Conservation (phyloP, 2,797 vertebrate genomes). For the Argya squamiceps region DNA sequence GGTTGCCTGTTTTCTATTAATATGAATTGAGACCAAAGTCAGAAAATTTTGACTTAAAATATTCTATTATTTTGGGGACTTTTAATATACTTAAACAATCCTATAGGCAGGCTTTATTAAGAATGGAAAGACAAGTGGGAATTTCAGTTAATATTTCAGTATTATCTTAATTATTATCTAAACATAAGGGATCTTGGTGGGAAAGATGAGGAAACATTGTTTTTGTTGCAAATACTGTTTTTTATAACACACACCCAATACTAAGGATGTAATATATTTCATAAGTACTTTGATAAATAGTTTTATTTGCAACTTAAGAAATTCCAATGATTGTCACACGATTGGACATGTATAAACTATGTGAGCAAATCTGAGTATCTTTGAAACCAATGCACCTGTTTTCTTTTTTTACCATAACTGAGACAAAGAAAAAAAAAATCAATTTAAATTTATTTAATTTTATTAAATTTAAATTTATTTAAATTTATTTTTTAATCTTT, state of each 20-base stretch:
- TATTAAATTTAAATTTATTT: too few species aligned
- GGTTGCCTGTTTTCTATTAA: not conserved
- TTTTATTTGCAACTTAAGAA: not conserved
- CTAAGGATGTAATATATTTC: not conserved
- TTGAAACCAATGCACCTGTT: not conserved
- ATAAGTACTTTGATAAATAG: not conserved
- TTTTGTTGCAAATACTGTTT: not conserved
- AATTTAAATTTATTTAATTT: too few species aligned
- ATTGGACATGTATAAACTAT: not conserved
- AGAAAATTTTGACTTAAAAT: not conserved
- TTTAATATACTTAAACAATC: not conserved
- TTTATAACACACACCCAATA: not conserved
- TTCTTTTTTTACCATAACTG: not conserved
- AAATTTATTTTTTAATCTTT: not conserved
- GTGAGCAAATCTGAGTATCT: not conserved
- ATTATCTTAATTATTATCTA: not conserved
- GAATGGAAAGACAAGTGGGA: not conserved
- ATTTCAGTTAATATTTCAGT: not conserved
- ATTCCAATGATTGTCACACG: not conserved
- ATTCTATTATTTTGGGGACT: not conserved
- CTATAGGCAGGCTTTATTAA: not conserved
- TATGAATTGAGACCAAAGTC: not conserved
- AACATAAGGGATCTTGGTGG: not conserved
- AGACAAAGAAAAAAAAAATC: not conserved
- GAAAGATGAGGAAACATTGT: not conserved